These are phyloP conservation scores for Grammomys surdaster DNA, from an alignment of 2,113 vertebrate species.

Conservation along the genomic window DNA sequence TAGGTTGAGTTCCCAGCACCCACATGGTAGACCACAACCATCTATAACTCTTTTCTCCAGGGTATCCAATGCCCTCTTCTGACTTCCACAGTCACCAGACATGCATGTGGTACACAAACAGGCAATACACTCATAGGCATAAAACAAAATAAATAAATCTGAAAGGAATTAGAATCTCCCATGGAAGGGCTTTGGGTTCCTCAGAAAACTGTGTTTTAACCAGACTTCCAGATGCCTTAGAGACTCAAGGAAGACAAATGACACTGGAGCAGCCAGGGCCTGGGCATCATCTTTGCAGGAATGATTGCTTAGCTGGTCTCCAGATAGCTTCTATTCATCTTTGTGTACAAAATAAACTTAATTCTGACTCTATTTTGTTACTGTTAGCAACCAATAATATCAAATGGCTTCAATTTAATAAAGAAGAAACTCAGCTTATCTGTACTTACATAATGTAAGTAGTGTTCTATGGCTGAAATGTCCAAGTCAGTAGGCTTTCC, in stretches of 20 bases:
- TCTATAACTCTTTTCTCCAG: background rate
- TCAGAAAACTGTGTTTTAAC: background rate
- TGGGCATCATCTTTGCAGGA: background rate
- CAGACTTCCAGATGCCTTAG: background rate
- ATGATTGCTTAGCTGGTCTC: background rate
- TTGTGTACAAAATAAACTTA: background rate
- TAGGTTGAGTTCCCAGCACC: background rate
- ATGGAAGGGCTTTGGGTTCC: background rate
- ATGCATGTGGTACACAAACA: background rate
- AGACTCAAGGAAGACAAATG: background rate
- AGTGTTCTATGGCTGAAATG: background rate
- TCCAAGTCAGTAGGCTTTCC: background rate
- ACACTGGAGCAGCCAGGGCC: background rate
- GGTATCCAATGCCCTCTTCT: background rate
- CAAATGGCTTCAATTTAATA: slow-evolving; percentile 1
- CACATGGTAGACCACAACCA: background rate
- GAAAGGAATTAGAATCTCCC: background rate
- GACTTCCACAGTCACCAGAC: background rate
- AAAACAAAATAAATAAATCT: background rate
- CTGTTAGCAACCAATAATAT: background rate
- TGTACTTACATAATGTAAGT: background rate
- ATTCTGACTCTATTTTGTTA: background rate
- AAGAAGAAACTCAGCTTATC: background rate
- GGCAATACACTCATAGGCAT: background rate
- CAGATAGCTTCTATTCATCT: background rate